Percentiles rank a stretch among this genome's conserved stretches.
phyloP scores from a whole-genome alignment of 2,888 invertebrate species.

The Philonicus albiceps region DNA sequence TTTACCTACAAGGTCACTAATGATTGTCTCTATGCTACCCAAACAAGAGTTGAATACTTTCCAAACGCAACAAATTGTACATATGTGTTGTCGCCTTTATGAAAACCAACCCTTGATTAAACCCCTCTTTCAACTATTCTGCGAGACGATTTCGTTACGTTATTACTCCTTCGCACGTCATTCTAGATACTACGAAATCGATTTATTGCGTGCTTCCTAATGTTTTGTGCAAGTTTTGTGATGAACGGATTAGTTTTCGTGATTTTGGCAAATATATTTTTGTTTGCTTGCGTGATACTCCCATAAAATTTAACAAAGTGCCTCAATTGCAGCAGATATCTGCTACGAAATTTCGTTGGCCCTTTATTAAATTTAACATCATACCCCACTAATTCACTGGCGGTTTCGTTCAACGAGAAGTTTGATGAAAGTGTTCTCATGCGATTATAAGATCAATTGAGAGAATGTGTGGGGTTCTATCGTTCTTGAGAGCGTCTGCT shows the following conservation, averaged over 20 bases:
- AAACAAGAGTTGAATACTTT: background rate
- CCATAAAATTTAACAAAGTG: background rate
- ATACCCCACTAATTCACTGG: background rate
- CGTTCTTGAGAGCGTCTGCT: background rate
- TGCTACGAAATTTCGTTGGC: background rate
- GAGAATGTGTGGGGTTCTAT: background rate
- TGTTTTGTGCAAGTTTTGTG: background rate
- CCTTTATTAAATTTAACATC: background rate
- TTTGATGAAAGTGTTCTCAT: background rate
- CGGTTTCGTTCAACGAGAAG: background rate
- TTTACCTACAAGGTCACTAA: background rate
- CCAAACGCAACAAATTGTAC: background rate
- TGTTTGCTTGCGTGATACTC: background rate
- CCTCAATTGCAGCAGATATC: background rate
- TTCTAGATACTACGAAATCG: background rate
- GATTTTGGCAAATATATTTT: background rate
- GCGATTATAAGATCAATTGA: background rate
- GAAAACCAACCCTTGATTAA: background rate
- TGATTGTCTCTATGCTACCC: background rate
- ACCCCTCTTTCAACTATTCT: background rate
- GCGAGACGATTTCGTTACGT: background rate
- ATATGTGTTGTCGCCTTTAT: background rate
- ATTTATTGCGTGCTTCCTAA: background rate
- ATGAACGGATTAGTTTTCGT: background rate
- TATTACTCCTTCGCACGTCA: background rate